These are phyloP conservation scores for Apus apus DNA, from an alignment of 2,113 vertebrate genomes.

Conservation along the genomic window DNA sequence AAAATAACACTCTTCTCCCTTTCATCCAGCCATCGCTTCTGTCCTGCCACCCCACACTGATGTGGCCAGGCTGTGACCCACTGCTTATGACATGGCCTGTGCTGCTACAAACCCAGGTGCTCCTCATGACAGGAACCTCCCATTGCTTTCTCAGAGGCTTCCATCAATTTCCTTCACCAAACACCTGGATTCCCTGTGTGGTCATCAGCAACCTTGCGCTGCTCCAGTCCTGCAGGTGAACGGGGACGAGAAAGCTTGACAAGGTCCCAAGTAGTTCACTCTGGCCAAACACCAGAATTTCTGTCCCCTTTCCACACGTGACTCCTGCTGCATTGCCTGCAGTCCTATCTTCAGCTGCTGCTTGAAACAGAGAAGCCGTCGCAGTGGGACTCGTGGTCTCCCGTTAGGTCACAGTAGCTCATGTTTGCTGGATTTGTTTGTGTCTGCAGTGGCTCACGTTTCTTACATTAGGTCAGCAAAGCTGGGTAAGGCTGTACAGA, in stretches of 20 bases:
- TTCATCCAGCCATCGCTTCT: not conserved
- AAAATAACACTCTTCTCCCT: not conserved
- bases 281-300: not conserved
- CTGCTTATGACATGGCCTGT: not conserved
- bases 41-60: fast-evolving
- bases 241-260: not conserved
- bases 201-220: not conserved
- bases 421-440: not conserved
- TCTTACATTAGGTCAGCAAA: not conserved
- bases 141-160: not conserved
- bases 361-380: not conserved
- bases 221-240: not conserved
- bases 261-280: not conserved
- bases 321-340: not conserved
- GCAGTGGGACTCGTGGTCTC: not conserved
- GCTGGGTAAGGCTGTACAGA: not conserved
- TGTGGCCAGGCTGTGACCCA: fast-evolving
- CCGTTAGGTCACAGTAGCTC: not conserved
- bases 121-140: fast-evolving
- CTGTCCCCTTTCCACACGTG: not conserved
- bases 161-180: not conserved
- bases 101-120: not conserved
- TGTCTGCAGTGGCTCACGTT: not conserved
- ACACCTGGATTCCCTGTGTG: not conserved
- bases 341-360: not conserved